Evolutionary conservation across 2,797 vertebrate genomes (phyloP), one percentile per base, ranked within the genome.

Genomic region (Tenualosa thibaudeaui): DNA sequence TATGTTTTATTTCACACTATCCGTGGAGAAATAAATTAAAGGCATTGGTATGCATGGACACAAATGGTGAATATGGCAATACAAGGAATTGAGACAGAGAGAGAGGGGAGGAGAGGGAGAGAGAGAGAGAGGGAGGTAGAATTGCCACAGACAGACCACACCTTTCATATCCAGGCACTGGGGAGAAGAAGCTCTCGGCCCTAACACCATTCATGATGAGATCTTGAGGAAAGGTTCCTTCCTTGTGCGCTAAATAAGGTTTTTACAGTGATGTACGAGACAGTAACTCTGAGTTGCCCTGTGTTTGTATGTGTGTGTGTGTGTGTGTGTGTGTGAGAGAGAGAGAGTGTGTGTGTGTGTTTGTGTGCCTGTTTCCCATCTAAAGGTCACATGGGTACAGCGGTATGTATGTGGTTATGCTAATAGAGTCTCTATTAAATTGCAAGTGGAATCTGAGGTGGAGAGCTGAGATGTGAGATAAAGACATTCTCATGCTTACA

Each of bases 321-420:
- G 46, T 49, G 31, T 31, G 46, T 46, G 46, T 46, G 46, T 46
- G 46, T 46, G 46, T 46, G 46, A 1, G 46, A 4, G 46, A 4
- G 46, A 4, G 46, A 4, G 46, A 1, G 46, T 46, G 46, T 46
- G 46, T 46, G 68, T 75, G 68, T 75, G 4, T 46, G 71, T 46
- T 40, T 78, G 40, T 22, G 7, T 6, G 71, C 46, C 71, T 78
- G 71, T 43, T 78, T 78, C 71, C 17, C 71, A 78, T 78, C 40
- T 8, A 78, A 43, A 46, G 71, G 71, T 78, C 71, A 78, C 5
- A 78, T 78, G 71, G 71, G 40, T 40, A 46, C 71, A 78, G 71
- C 5, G 40, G 37, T 46, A 78, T 43, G 71, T 78, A 17, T 3
- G 46, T 5, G 46, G 46, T 43, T 40, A 75, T 78, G 71, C 37